A percentile compares a stretch with the other conserved stretches of the same genome.
Conservation (phyloP, 2,113 vertebrate genomes). For the Suncus etruscus region DNA sequence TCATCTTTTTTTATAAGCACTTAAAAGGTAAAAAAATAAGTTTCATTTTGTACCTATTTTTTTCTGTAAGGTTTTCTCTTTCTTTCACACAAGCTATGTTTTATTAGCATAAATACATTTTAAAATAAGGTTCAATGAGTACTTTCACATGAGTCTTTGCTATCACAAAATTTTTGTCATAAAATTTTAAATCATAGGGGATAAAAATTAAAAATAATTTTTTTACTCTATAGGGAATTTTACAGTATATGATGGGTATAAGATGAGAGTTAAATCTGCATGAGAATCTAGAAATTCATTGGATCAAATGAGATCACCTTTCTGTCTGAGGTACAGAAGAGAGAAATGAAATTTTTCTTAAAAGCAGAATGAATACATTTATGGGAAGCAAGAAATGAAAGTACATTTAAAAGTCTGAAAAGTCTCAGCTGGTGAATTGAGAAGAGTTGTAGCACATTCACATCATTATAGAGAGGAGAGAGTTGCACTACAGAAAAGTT, state of each 20-base stretch:
- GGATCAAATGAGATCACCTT: background rate
- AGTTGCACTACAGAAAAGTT: background rate
- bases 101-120: constrained; percentile 2
- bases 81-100: constrained; percentile 19
- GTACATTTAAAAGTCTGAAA: background rate
- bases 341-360: constrained; percentile 33
- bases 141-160: background rate
- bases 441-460: background rate
- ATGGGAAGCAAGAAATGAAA: constrained; percentile 41
- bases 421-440: background rate
- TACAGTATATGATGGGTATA: background rate
- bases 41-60: background rate
- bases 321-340: background rate
- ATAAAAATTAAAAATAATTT: background rate
- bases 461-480: background rate
- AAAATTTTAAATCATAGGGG: too few species aligned
- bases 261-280: background rate
- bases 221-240: background rate
- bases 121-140: background rate
- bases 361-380: background rate
- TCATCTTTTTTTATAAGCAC: background rate
- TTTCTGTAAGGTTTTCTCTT: background rate
- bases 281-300: background rate
- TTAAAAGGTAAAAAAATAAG: background rate
- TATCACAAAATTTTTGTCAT: too few species aligned